A percentile compares a stretch with the other conserved stretches of the same genome.
These are phyloP conservation scores for Rhegmatorhina hoffmannsi DNA, from an alignment of 2,113 vertebrate genomes.

Conservation along the genomic window DNA sequence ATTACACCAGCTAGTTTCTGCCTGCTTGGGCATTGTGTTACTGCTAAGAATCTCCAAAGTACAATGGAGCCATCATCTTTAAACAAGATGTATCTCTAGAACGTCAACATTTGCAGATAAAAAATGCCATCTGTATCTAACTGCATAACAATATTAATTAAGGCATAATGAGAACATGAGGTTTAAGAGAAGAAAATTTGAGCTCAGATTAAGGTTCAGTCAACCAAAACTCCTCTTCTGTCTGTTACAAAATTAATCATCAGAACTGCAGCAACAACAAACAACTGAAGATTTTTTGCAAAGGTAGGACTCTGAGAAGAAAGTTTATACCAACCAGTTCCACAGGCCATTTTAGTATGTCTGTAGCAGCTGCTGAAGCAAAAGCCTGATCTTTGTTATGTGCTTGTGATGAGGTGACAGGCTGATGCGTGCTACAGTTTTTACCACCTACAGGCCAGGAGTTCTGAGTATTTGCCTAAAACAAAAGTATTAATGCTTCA, in stretches of 20 bases:
- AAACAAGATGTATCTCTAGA: neutral
- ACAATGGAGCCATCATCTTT: neutral
- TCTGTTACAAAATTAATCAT: neutral
- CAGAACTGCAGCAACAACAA: neutral
- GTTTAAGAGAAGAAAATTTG: neutral
- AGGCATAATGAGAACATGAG: neutral
- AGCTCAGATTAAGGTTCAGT: neutral
- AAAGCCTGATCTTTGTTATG: neutral
- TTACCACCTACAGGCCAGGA: slow-evolving; percentile 28
- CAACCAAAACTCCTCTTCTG: neutral
- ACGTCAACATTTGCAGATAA: neutral
- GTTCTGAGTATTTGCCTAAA: slow-evolving; percentile 66
- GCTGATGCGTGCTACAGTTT: neutral
- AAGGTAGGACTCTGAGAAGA: neutral
- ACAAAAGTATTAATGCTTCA: slow-evolving; percentile 20
- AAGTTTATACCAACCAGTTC: slow-evolving; percentile 80
- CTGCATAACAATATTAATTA: neutral
- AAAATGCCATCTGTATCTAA: neutral
- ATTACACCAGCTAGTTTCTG: neutral
- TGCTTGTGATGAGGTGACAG: neutral
- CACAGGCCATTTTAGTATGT: slow-evolving; percentile 74
- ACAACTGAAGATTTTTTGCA: neutral
- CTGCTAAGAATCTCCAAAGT: neutral
- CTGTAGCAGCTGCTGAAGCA: slow-evolving; percentile 24
- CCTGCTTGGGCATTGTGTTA: neutral